Evolutionary conservation across 2,888 invertebrate genomes (phyloP).

Genomic region (Uloborus plumipes): DNA sequence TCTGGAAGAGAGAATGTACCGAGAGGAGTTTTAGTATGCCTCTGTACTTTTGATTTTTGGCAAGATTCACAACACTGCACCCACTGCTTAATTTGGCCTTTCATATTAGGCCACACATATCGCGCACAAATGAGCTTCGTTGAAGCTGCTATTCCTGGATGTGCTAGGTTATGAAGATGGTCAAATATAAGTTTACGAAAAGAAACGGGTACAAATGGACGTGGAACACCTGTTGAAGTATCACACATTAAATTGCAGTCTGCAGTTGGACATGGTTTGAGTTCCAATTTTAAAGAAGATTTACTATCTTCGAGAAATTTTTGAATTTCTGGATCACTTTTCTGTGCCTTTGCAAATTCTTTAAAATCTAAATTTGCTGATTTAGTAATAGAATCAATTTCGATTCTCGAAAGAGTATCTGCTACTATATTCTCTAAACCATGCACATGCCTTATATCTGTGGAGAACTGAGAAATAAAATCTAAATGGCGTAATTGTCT

Average conservation of each 20-base stretch:
- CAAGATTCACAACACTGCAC: conserved; percentile 6
- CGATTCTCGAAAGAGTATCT: conserved; percentile 27
- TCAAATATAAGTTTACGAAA: conserved; percentile 1
- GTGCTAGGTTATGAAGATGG: background rate
- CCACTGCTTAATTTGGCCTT: background rate
- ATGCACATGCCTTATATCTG: conserved; percentile 69
- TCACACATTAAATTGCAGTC: background rate
- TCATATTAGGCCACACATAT: conserved; percentile 23
- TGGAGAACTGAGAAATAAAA: conserved; percentile 69
- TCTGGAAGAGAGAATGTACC: conserved; percentile 13
- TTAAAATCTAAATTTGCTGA: no score
- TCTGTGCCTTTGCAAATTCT: background rate
- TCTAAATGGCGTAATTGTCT: conserved; percentile 69
- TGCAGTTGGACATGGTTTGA: background rate
- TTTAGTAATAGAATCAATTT: background rate
- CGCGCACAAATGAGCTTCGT: background rate
- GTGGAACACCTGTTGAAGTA: background rate
- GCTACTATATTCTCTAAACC: conserved; percentile 20
- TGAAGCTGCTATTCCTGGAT: background rate
- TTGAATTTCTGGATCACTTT: background rate
- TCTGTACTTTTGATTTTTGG: conserved; percentile 19
- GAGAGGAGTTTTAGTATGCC: conserved; percentile 8
- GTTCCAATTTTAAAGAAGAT: background rate
- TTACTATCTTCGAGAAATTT: background rate
- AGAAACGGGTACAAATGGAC: background rate